These are phyloP conservation scores for Drosophila sechellia DNA, from an alignment of 1,140 invertebrate species.

Conservation along the genomic window DNA sequence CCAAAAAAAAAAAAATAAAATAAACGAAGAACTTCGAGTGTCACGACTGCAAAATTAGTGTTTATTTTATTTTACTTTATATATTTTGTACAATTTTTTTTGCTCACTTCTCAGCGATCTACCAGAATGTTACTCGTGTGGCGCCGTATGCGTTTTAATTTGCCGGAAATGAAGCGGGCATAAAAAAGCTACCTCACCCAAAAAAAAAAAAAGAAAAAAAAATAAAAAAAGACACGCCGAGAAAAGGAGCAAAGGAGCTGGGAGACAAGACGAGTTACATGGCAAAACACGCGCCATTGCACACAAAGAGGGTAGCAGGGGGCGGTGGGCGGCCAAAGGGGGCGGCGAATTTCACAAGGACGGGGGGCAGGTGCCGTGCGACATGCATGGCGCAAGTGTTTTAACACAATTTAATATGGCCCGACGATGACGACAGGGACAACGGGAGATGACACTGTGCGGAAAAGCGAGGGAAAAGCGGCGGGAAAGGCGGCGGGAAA, in stretches of 20 bases:
- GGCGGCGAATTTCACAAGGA: not conserved
- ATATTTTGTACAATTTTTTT: not conserved
- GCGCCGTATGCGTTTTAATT: conserved; percentile 66
- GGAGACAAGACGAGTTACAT: conserved; percentile 60
- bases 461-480: conserved; percentile 2
- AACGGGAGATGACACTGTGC: conserved; percentile 41
- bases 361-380: conserved; percentile 24
- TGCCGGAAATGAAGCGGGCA: conserved; percentile 66
- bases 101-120: not conserved
- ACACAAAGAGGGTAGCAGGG: conserved; percentile 17
- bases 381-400: conserved; percentile 77
- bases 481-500: not conserved
- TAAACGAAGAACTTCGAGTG: not conserved
- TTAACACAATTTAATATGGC: conserved; percentile 80
- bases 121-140: conserved; percentile 15
- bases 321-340: not conserved
- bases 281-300: conserved; percentile 66
- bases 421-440: conserved; percentile 57
- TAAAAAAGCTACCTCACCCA: conserved; percentile 32
- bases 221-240: not conserved
- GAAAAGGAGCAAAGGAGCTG: conserved; percentile 1
- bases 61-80: conserved; percentile 21
- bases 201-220: conserved; percentile 3
- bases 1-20: not conserved
- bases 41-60: conserved; percentile 12